These are phyloP conservation scores for Uromys caudimaculatus DNA, from an alignment of 2,797 vertebrate genomes.

Conservation along the genomic window DNA sequence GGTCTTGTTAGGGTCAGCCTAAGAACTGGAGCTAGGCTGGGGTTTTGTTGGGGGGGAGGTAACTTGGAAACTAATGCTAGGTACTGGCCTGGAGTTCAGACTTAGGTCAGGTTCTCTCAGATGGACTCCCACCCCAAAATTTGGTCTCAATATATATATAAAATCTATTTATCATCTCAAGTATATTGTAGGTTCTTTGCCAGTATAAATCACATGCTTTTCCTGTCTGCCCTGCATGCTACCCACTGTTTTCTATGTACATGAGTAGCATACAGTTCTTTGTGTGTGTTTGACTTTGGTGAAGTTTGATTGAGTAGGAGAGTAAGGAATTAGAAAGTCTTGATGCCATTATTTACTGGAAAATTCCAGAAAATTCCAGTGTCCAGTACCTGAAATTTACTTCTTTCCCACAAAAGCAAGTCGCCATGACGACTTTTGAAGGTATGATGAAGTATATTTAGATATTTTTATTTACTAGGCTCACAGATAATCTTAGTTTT, in stretches of 20 bases:
- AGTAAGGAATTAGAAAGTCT: conserved; percentile 7
- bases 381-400: not conserved
- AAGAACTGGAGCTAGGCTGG: not conserved
- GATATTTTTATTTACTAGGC: not conserved
- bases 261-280: not conserved
- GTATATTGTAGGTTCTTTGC: not conserved
- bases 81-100: no score
- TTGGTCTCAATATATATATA: no score
- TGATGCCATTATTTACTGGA: not conserved
- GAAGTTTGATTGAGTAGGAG: conserved; percentile 3
- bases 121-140: no score
- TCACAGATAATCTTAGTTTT: not conserved
- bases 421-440: not conserved
- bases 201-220: not conserved
- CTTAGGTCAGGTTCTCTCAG: no score
- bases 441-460: not conserved
- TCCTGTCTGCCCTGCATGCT: not conserved
- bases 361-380: not conserved
- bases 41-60: not conserved
- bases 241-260: not conserved
- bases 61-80: no score
- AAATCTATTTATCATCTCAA: not conserved
- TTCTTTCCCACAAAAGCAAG: not conserved
- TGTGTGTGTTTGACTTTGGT: not conserved
- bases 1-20: not conserved